Evolutionary conservation across 1,140 invertebrate genomes (phyloP).

Genomic region (Meloidogyne exigua): DNA sequence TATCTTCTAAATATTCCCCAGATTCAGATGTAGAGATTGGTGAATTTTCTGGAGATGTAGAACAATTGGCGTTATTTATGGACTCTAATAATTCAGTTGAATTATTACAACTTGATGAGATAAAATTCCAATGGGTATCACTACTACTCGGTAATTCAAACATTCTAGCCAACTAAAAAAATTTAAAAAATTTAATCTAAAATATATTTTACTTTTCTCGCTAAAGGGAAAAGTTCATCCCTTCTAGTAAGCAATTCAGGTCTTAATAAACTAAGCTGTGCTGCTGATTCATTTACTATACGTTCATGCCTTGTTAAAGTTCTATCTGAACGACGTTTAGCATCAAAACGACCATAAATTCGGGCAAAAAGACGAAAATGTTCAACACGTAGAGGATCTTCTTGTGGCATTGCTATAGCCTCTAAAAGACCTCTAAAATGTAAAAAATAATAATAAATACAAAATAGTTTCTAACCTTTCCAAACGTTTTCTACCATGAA

Average conservation of each 20-base stretch:
- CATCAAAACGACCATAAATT: conserved; percentile 90
- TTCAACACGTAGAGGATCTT: conserved; percentile 70
- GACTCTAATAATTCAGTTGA: background rate
- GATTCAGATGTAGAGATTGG: background rate
- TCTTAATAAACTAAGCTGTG: conserved; percentile 85
- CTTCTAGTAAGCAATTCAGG: conserved; percentile 83
- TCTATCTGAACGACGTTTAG: conserved; percentile 90
- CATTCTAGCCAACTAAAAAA: conserved; percentile 16
- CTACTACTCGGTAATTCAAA: conserved; percentile 8
- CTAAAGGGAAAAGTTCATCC: conserved; percentile 90
- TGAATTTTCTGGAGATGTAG: background rate
- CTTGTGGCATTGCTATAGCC: conserved; percentile 83
- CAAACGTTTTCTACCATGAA: conserved; percentile 36
- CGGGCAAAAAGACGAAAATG: conserved; percentile 86
- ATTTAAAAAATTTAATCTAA: too few relatives aligned
- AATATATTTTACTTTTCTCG: conserved; percentile 78
- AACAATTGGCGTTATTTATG: background rate
- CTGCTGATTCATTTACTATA: conserved; percentile 93
- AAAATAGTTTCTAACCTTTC: conserved; percentile 19
- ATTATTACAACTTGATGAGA: too few relatives aligned
- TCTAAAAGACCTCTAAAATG: conserved; percentile 67
- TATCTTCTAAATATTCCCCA: background rate
- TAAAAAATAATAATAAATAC: background rate
- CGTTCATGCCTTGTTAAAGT: conserved; percentile 92
- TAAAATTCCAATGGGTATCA: background rate